Evolutionary conservation across 1,140 invertebrate genomes (phyloP), one percentile per base, ranked within the genome.

Genomic region (Drosophila ficusphila): DNA sequence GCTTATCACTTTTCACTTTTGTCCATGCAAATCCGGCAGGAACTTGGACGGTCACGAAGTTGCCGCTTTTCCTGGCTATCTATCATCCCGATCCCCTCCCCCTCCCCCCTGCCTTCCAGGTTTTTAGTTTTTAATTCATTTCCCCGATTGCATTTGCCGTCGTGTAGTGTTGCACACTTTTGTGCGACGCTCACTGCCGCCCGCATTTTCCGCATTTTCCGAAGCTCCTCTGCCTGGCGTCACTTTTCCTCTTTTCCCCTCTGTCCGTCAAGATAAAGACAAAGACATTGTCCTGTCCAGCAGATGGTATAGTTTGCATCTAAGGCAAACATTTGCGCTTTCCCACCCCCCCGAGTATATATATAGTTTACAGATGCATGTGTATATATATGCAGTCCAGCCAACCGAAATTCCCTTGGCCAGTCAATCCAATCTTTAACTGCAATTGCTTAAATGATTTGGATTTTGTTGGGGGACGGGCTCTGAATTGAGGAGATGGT

Each of bases 1-100:
- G 64, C 60, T 68, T 68, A 68, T 68, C 64, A 33, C 29, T 51
- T 67, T 67, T 67, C 46, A 52, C 44, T 67, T 44, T 33, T 41
- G 42, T 33, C n/a, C 19, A 33, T 33, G 64, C 61, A 65, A 68
- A 67, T 33, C 64, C 44, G 60, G 19, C 64, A 14, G 60, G 16
- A 52, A 41, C 64, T 34, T 33, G 36, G 14, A 8, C 18, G 29
- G 61, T 67, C 64, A 68, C 46, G 46, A 67, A 65, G 19, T 36
- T 18, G 33, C 14, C 44, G 21, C 21, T 39, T 21, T 42, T 23
- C 49, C 14, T 9, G 36, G 23, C 27, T n/a, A 41, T 60, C 27
- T 60, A 60, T 62, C 49, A 64, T 64, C 60, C 36, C 18, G 41
- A 41, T 21, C 25, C 27, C 7, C 7, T 14, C 12, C 11, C 33